These are phyloP conservation scores for Procambarus clarkii DNA, from an alignment of 1,140 invertebrate genomes.

Conservation along the genomic window DNA sequence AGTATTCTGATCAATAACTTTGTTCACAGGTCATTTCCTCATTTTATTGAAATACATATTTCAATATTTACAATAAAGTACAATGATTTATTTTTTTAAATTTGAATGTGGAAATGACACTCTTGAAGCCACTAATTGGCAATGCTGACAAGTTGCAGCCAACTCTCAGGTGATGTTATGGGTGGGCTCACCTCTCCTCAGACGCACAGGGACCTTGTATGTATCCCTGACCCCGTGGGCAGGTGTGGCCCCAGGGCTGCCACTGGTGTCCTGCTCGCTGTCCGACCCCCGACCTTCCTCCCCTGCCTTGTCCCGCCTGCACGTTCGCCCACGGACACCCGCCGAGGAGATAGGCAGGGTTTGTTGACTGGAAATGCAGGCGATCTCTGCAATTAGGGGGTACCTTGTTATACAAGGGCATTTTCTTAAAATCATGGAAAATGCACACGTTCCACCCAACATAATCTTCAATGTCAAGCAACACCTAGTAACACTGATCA, in stretches of 20 bases:
- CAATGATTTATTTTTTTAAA: no score
- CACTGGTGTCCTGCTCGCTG: constrained; percentile 66
- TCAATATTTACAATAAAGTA: no score
- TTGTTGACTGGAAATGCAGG: constrained; percentile 76
- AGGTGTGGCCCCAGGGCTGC: constrained; percentile 36
- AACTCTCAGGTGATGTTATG: no score
- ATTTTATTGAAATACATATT: no score
- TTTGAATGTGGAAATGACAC: no score
- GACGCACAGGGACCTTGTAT: constrained; percentile 63
- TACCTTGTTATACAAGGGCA: background rate
- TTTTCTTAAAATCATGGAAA: background rate
- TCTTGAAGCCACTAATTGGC: no score
- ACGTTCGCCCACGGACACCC: constrained; percentile 11
- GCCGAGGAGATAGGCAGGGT: constrained; percentile 74
- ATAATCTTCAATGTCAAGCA: constrained; percentile 19
- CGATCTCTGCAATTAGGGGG: constrained; percentile 74
- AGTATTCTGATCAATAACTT: no score
- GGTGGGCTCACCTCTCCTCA: constrained; percentile 61
- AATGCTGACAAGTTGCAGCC: no score
- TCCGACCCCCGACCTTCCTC: constrained; percentile 49
- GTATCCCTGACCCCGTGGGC: constrained; percentile 29
- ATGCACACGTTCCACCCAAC: background rate
- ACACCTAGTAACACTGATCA: constrained; percentile 24
- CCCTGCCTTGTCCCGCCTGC: background rate
- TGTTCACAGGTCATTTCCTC: no score